Evolutionary conservation across 2,888 invertebrate species (phyloP).

Genomic region (Drosophila subquinaria): DNA sequence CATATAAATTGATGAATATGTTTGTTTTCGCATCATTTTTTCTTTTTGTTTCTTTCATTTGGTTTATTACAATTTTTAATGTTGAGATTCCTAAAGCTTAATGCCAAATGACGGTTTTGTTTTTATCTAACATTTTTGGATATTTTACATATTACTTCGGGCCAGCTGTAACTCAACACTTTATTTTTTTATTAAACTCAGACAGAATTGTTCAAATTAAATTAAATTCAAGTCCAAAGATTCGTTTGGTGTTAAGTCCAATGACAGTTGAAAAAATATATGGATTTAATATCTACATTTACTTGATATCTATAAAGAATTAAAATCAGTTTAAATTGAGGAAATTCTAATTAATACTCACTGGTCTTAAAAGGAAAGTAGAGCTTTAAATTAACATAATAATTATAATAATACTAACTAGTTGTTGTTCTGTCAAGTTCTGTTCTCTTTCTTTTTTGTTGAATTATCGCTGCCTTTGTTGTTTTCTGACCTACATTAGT

Average conservation of each 20-base stretch:
- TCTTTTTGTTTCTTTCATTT: conserved; percentile 20
- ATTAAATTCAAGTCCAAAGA: neutral
- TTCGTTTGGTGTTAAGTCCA: conserved; percentile 8
- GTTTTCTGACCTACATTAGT: neutral
- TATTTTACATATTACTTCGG: conserved; percentile 11
- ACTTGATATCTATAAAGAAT: too few species aligned
- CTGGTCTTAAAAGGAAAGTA: conserved; percentile 13
- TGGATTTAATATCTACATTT: neutral
- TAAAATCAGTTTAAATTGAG: neutral
- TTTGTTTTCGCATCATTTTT: conserved; percentile 18
- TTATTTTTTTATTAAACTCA: conserved; percentile 8
- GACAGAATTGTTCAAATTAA: conserved; percentile 10
- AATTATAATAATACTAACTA: neutral
- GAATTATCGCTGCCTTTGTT: conserved; percentile 23
- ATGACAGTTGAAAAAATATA: conserved; percentile 7
- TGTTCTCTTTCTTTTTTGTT: neutral
- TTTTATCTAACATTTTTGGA: conserved; percentile 3
- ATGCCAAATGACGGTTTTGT: conserved; percentile 37
- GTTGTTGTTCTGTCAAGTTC: neutral
- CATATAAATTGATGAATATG: conserved; percentile 63
- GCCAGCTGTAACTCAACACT: conserved; percentile 19
- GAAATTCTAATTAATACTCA: conserved; percentile 17
- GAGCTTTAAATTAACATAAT: neutral
- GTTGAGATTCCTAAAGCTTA: conserved; percentile 24
- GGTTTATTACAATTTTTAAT: conserved; percentile 32